Percentiles rank a stretch among this genome's conserved stretches.
Evolutionary conservation across 2,113 vertebrate genomes (phyloP).

Genomic region (Uria aalge): DNA sequence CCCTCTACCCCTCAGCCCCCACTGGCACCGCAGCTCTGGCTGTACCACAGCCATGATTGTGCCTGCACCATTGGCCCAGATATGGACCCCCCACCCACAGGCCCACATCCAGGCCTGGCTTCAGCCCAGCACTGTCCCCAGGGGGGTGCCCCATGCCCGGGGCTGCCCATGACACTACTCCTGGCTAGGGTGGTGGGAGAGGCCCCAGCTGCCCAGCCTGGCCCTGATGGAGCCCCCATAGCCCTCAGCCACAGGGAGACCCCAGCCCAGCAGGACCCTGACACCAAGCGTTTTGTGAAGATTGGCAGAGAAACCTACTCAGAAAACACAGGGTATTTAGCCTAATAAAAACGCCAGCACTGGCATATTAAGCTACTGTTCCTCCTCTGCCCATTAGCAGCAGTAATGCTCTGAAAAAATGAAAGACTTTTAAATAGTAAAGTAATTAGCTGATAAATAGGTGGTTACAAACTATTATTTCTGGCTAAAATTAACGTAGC

Average conservation of each 20-base stretch:
- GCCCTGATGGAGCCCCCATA: not conserved
- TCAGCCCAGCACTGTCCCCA: not conserved
- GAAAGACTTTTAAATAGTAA: constrained; percentile 12
- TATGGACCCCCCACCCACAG: fast-evolving
- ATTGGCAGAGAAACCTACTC: not conserved
- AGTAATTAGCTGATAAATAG: constrained; percentile 32
- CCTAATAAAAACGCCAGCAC: not conserved
- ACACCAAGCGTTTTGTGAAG: not conserved
- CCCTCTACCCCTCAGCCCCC: not conserved
- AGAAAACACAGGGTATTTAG: not conserved
- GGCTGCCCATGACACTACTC: not conserved
- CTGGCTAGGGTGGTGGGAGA: not conserved
- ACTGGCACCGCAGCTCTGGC: fast-evolving
- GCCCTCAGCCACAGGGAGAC: not conserved
- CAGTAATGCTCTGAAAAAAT: not conserved
- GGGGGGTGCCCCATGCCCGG: not conserved
- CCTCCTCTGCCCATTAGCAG: not conserved
- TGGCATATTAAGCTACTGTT: not conserved
- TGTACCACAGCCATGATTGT: not conserved
- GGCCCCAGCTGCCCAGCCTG: not conserved
- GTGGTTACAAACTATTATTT: constrained; percentile 37
- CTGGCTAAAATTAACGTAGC: constrained; percentile 40
- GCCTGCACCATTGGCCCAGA: fast-evolving
- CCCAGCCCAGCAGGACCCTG: not conserved
- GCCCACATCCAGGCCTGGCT: too few relatives aligned